Base-by-base conservation (phyloP, 2,797 vertebrate species). In the Picus viridis region DNA sequence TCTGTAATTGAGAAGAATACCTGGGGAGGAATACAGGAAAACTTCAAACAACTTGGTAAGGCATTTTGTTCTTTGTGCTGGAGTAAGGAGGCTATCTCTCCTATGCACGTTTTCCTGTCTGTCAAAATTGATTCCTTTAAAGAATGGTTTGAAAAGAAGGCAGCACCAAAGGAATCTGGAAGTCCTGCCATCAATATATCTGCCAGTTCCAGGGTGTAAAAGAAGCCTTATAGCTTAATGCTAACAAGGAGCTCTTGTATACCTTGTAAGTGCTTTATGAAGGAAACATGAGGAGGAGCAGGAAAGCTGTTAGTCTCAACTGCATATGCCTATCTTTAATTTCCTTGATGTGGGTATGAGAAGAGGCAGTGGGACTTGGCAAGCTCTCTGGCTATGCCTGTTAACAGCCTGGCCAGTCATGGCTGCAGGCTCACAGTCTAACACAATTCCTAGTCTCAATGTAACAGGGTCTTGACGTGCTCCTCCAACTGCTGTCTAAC, bases 1-100 rank as follows among this genome's bases (percentile, higher is more conserved):
- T 98, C 98, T 77, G 98, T 99, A 94, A 99, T 99, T 7, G 98
- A 99, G 86, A 99, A 99, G 97, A 99, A 99, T 97, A 99, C 99
- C 39, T 99, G 99, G 99, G 98, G 98, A 69, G 98, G 98, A 58
- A 96, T 99, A 79, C 98, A 99, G 72, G 98, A 98, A n/a, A 98
- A 99, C 96, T 99, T 99, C 96, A 98, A 97, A 96, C 98, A 99
- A 89, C 98, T 99, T 92, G 98, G 98, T 98, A 84, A 96, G 97
- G 22, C n/a, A 24, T 91, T 83, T 92, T 70, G 6, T 58, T 71
- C 16, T 70, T 79, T 65, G 45, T 59, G 24, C 34, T 72, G 39
- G 75, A 77, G n/a, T 71, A 57, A 76, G 39, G 30, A 82, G 16
- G 24, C 34, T 80, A 5, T 49, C 39, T 89, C 80, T 82, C 47